A percentile compares a stretch with the other conserved stretches of the same genome.
Conservation (phyloP, 2,888 invertebrate species). For the Heteropelma amictum region DNA sequence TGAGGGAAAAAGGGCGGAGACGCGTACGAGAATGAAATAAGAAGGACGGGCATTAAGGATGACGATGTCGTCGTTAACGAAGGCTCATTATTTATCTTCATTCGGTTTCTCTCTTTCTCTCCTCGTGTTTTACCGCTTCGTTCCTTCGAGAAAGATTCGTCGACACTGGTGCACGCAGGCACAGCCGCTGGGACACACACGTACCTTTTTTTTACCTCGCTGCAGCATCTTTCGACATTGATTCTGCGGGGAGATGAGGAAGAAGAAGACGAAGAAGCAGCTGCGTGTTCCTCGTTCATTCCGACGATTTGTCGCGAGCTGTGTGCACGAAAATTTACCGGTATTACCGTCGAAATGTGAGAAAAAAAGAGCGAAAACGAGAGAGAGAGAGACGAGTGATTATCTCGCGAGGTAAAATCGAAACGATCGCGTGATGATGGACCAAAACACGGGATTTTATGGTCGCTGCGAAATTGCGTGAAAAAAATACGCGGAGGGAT, state of each 20-base stretch:
- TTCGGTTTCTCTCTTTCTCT: slow-evolving; percentile 39
- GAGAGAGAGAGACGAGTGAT: background rate
- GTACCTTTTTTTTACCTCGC: background rate
- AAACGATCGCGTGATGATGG: too few species aligned
- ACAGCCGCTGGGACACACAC: too few species aligned
- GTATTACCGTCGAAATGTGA: too few species aligned
- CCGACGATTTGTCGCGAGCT: slow-evolving; percentile 38
- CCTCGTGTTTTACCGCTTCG: slow-evolving; percentile 54
- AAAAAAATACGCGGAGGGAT: too few species aligned
- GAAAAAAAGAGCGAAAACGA: background rate
- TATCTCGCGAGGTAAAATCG: too few species aligned
- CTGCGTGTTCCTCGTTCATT: slow-evolving; percentile 26
- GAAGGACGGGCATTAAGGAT: slow-evolving; percentile 37
- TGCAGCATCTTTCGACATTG: slow-evolving; percentile 7
- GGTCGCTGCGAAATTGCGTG: too few species aligned
- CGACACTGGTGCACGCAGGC: slow-evolving; percentile 10
- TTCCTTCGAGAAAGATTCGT: slow-evolving; percentile 6
- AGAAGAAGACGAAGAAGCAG: slow-evolving; percentile 2
- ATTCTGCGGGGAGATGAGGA: too few species aligned
- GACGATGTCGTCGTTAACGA: slow-evolving; percentile 52
- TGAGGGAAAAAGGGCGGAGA: background rate
- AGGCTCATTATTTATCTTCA: slow-evolving; percentile 55
- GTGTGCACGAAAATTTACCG: background rate
- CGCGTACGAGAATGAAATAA: background rate
- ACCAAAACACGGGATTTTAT: too few species aligned